Conservation (phyloP, 2,113 vertebrate genomes). For the Anhinga anhinga region DNA sequence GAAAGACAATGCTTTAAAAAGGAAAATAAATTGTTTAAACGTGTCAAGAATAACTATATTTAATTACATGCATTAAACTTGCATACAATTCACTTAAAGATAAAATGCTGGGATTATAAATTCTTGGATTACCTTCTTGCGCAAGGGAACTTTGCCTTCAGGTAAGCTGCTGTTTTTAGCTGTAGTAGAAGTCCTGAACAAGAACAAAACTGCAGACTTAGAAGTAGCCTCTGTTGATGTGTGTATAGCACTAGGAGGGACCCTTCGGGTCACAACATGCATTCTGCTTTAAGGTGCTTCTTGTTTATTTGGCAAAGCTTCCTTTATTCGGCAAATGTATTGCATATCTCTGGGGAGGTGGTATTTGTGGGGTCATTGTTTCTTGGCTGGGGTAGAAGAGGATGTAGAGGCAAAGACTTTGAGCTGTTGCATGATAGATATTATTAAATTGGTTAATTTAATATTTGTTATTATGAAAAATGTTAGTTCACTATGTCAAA, state of each 20-base stretch:
- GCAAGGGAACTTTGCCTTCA: neutral
- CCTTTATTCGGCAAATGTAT: neutral
- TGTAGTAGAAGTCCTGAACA: neutral
- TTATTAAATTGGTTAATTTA: neutral
- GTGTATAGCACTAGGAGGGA: neutral
- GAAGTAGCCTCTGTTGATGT: neutral
- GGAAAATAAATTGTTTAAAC: neutral
- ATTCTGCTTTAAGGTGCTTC: neutral
- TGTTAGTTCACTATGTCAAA: neutral
- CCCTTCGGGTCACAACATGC: neutral
- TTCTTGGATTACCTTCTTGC: neutral
- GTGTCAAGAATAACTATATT: neutral
- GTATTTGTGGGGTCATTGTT: neutral
- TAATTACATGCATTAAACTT: neutral
- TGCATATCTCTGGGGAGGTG: neutral
- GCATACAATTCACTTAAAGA: neutral
- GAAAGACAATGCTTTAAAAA: neutral
- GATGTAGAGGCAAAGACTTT: neutral
- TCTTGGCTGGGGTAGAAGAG: neutral
- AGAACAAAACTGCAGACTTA: neutral
- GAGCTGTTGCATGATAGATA: neutral
- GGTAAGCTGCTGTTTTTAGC: neutral
- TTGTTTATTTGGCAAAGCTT: neutral
- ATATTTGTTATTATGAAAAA: neutral
- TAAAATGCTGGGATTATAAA: neutral